Conservation (phyloP, 2,113 vertebrate genomes). For the Reinhardtius hippoglossoides region DNA sequence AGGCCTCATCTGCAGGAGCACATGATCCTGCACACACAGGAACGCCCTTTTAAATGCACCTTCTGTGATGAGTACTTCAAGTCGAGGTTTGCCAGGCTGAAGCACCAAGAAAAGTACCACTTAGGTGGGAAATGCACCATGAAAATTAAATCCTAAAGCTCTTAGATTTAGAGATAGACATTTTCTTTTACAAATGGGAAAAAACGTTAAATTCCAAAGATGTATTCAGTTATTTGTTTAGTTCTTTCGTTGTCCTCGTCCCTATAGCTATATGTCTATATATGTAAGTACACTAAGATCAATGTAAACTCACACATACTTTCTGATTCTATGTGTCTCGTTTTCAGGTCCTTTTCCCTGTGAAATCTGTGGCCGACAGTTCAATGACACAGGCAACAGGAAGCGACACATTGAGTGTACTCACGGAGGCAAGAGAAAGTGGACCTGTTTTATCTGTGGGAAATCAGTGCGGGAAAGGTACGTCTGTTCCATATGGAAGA, state of each 20-base stretch:
- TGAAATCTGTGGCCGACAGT: constrained; percentile 96
- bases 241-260: too few relatives aligned
- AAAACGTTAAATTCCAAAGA: too few relatives aligned
- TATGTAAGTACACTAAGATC: too few relatives aligned
- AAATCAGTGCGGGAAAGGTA: constrained; percentile 98
- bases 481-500: neutral
- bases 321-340: neutral
- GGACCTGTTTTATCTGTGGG: constrained; percentile 96
- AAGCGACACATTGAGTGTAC: constrained; percentile 98
- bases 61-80: constrained; percentile 97
- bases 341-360: constrained; percentile 94
- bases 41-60: constrained; percentile 96
- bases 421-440: constrained; percentile 97
- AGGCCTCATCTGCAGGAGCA: constrained; percentile 96
- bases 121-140: constrained; percentile 79
- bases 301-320: too few relatives aligned
- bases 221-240: too few relatives aligned
- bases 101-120: constrained; percentile 98
- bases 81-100: constrained; percentile 94
- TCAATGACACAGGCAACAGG: constrained; percentile 96
- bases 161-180: neutral
- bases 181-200: too few relatives aligned
- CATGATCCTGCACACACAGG: constrained; percentile 97
- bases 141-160: neutral
- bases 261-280: too few relatives aligned